A percentile compares a stretch with the other conserved stretches of the same genome.
Evolutionary conservation across 2,113 vertebrate genomes (phyloP).

Genomic region (Hydrolagus affinis): DNA sequence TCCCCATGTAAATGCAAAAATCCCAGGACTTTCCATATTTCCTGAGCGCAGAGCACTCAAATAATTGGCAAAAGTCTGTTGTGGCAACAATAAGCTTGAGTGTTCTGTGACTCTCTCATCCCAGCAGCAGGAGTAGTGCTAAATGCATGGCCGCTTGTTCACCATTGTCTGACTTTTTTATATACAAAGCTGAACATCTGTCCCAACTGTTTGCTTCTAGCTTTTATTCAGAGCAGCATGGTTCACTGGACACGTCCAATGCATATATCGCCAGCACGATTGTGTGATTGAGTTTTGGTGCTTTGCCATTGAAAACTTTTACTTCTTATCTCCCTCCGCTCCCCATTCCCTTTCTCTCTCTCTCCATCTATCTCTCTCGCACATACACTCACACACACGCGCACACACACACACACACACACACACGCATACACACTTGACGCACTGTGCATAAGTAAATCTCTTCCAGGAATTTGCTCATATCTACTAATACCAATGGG

Average conservation of each 20-base stretch:
- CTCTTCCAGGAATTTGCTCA: neutral
- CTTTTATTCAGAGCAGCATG: conserved; percentile 21
- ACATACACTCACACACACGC: no score
- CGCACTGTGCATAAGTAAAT: neutral
- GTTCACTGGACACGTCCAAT: neutral
- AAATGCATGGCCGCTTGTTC: neutral
- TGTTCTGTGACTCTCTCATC: neutral
- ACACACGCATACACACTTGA: neutral
- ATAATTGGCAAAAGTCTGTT: conserved; percentile 13
- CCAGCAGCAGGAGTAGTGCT: neutral
- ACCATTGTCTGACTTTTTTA: conserved; percentile 7
- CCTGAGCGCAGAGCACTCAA: neutral
- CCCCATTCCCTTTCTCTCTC: no score
- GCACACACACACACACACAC: no score
- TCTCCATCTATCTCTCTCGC: no score
- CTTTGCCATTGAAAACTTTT: neutral
- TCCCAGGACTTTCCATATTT: conserved; percentile 6
- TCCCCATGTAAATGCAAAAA: neutral
- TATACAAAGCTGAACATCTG: conserved; percentile 12
- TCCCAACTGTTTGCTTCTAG: neutral
- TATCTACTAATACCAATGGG: neutral
- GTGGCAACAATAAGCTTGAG: neutral
- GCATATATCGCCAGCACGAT: neutral
- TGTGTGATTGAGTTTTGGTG: no score
- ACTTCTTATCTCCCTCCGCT: no score